Percentiles rank a stretch among this genome's conserved stretches.
phyloP scores from a whole-genome alignment of 2,797 vertebrate species.

The Lacerta agilis region DNA sequence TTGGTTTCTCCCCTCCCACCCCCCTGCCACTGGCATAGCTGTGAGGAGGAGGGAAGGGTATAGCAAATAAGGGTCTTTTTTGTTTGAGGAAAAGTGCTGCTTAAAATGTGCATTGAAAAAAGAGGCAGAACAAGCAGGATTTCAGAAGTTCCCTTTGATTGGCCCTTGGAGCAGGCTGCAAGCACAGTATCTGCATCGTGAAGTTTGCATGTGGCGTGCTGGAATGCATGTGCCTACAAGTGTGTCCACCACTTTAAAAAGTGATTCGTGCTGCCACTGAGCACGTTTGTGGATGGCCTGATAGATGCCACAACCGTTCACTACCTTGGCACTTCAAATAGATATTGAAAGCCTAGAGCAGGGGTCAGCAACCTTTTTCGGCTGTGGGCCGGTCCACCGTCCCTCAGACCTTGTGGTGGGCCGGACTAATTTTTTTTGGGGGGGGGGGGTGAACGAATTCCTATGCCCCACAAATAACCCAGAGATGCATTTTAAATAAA shows the following conservation, averaged over 20 bases:
- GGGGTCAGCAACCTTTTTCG: too few relatives aligned
- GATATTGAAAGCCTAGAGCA: neutral
- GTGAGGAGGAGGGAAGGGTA: neutral
- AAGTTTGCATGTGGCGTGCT: neutral
- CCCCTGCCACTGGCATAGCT: neutral
- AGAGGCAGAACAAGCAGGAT: neutral
- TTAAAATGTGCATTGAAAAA: neutral
- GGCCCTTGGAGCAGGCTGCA: neutral
- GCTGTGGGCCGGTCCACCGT: too few relatives aligned
- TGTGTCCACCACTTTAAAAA: neutral
- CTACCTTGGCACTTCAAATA: too few relatives aligned
- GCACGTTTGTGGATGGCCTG: neutral
- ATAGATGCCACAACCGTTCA: neutral
- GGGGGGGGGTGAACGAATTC: too few relatives aligned
- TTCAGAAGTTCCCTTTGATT: neutral
- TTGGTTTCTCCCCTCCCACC: neutral
- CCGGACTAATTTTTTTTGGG: too few relatives aligned
- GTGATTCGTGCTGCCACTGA: neutral
- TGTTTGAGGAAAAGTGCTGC: neutral
- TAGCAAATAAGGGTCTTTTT: conserved; percentile 2
- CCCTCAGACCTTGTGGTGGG: too few relatives aligned
- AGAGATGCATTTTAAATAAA: too few relatives aligned
- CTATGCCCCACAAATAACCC: too few relatives aligned
- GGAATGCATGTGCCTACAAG: neutral
- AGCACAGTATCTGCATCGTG: rapidly evolving